Evolutionary conservation across 2,797 vertebrate genomes (phyloP).

Genomic region (Hoplostethus mediterraneus): DNA sequence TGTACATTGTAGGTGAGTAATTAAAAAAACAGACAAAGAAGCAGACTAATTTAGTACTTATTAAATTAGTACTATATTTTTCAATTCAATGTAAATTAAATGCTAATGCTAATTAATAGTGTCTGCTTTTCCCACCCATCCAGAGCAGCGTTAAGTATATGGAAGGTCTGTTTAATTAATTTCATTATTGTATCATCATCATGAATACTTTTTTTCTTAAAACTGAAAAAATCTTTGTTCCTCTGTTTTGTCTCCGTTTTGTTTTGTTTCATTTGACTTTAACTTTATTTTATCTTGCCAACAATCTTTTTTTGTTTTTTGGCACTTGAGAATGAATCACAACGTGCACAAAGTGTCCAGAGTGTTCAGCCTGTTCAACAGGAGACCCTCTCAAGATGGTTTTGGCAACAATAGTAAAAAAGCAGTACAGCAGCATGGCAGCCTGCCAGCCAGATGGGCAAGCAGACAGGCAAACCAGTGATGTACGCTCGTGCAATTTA

Average conservation of each 20-base stretch:
- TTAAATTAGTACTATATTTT: too few species aligned
- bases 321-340: neutral
- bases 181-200: too few species aligned
- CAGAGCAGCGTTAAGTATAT: neutral
- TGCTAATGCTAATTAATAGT: too few species aligned
- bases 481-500: neutral
- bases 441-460: slow-evolving; percentile 2
- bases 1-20: too few species aligned
- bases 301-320: neutral
- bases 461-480: slow-evolving; percentile 2
- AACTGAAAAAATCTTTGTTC: too few species aligned
- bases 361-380: neutral
- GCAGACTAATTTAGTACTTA: too few species aligned
- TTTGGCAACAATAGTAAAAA: neutral
- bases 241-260: too few species aligned
- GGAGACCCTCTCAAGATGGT: slow-evolving; percentile 3
- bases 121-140: too few species aligned
- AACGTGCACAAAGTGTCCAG: neutral
- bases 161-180: neutral
- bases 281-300: neutral
- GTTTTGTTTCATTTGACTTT: neutral
- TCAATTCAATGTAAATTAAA: too few species aligned
- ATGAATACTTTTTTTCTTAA: neutral
- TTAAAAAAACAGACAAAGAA: too few species aligned
- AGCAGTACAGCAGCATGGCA: slow-evolving; percentile 3